Evolutionary conservation across 2,797 vertebrate genomes (phyloP).

Genomic region (Delichon dasypus): DNA sequence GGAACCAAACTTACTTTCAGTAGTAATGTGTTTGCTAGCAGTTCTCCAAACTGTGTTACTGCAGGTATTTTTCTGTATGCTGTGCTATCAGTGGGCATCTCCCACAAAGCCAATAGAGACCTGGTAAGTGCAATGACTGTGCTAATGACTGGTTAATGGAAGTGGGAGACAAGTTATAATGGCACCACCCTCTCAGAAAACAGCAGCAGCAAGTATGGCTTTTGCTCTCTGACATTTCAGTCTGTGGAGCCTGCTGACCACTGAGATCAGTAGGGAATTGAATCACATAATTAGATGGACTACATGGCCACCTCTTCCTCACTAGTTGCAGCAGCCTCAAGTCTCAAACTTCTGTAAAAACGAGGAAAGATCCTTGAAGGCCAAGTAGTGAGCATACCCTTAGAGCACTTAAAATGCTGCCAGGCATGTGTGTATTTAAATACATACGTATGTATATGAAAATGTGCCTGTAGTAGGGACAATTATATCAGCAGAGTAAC

Average conservation of each 20-base stretch:
- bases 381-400: not conserved
- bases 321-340: not conserved
- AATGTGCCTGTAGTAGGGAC: not conserved
- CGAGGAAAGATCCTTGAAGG: not conserved
- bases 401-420: not conserved
- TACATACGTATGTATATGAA: not conserved
- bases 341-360: not conserved
- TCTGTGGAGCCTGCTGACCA: not conserved
- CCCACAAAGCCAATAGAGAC: constrained; percentile 14
- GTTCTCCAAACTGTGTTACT: not conserved
- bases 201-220: not conserved
- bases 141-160: not conserved
- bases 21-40: not conserved
- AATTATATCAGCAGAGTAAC: not conserved
- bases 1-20: not conserved
- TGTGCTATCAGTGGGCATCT: not conserved
- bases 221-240: not conserved
- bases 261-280: not conserved
- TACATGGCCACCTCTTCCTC: not conserved
- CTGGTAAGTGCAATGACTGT: not conserved
- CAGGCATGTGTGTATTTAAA: not conserved
- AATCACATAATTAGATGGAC: not conserved
- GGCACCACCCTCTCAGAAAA: not conserved
- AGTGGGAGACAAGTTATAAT: not conserved
- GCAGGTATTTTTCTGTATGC: not conserved